These are phyloP conservation scores for Ictalurus punctatus DNA, from an alignment of 2,113 vertebrate genomes.

Conservation along the genomic window DNA sequence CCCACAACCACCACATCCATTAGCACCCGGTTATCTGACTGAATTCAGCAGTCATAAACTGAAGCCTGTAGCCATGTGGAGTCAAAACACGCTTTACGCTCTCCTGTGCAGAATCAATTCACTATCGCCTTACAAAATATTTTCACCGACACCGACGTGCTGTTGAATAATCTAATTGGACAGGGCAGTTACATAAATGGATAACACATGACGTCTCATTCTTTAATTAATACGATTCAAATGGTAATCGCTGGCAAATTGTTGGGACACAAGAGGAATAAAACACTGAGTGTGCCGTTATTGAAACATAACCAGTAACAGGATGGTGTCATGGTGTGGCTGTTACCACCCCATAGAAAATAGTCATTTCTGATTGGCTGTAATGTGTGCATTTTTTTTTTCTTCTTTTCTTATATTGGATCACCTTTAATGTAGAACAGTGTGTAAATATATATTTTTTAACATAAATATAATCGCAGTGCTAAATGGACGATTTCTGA, in stretches of 20 bases:
- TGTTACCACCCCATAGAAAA: background rate
- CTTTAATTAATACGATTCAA: background rate
- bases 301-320: background rate
- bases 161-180: background rate
- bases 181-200: background rate
- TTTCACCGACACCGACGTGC: background rate
- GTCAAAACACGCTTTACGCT: background rate
- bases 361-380: background rate
- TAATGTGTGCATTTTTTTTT: background rate
- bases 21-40: background rate
- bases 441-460: background rate
- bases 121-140: background rate
- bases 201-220: background rate
- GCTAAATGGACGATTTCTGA: background rate
- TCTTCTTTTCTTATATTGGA: background rate
- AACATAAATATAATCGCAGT: background rate
- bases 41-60: background rate
- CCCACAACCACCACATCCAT: constrained; percentile 7
- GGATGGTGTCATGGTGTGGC: background rate
- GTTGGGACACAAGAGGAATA: background rate
- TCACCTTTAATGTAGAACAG: background rate
- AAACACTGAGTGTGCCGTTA: background rate
- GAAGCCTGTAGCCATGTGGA: background rate
- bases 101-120: background rate
- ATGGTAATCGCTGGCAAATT: background rate